phyloP scores from a whole-genome alignment of 2,797 vertebrate species.

The Parauchenoglanis punctatus region DNA sequence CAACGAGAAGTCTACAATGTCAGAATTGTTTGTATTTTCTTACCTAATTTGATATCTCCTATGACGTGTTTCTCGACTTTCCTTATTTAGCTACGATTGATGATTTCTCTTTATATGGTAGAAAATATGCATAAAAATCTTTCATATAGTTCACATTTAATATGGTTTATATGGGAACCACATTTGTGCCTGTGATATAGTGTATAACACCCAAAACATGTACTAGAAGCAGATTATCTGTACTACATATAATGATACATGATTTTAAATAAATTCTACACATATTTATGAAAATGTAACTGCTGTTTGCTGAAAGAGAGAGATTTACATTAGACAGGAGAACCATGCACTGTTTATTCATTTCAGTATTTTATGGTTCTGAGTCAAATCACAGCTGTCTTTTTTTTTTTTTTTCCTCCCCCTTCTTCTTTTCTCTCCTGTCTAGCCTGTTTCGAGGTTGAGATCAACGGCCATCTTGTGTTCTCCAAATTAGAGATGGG shows the following conservation, averaged over 20 bases:
- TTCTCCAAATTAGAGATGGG: slow-evolving; percentile 86
- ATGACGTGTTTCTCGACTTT: too few relatives aligned
- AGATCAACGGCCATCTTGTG: slow-evolving; percentile 84
- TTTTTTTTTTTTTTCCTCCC: too few relatives aligned
- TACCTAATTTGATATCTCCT: too few relatives aligned
- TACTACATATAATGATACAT: background rate
- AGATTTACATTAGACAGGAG: background rate
- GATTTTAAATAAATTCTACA: background rate
- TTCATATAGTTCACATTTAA: background rate
- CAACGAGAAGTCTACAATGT: too few relatives aligned
- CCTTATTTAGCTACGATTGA: too few relatives aligned
- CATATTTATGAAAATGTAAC: background rate
- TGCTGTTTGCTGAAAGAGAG: background rate
- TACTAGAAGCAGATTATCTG: too few relatives aligned
- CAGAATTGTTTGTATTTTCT: too few relatives aligned
- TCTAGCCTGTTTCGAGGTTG: slow-evolving; percentile 87
- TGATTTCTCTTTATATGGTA: too few relatives aligned
- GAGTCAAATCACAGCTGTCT: background rate
- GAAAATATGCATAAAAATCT: background rate
- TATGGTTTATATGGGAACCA: background rate
- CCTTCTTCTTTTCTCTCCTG: slow-evolving; percentile 7
- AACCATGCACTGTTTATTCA: background rate
- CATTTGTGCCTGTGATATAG: background rate
- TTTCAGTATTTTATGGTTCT: background rate
- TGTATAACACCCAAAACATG: background rate